These are phyloP conservation scores for Toxonevra muliebris DNA, from an alignment of 2,888 invertebrate species.

Conservation along the genomic window DNA sequence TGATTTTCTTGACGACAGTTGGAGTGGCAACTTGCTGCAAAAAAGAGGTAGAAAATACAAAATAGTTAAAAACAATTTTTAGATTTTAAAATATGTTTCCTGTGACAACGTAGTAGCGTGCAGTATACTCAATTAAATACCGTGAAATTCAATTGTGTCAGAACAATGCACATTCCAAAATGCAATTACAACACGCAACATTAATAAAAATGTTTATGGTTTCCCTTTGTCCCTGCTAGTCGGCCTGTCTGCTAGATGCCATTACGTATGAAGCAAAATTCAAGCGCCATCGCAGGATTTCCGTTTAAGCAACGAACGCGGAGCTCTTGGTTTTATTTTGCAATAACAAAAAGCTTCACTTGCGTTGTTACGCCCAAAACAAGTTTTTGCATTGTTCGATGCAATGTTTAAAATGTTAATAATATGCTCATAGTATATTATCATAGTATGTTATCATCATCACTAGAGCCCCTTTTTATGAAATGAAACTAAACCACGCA, in stretches of 20 bases:
- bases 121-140: slow-evolving; percentile 52
- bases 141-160: slow-evolving; percentile 59
- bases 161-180: slow-evolving; percentile 31
- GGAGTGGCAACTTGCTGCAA: slow-evolving; percentile 96
- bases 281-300: slow-evolving; percentile 37
- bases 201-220: too few relatives aligned
- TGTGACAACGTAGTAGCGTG: slow-evolving; percentile 21
- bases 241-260: too few relatives aligned
- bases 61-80: slow-evolving; percentile 9
- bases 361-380: slow-evolving; percentile 37
- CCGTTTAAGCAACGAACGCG: slow-evolving; percentile 10
- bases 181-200: slow-evolving; percentile 29
- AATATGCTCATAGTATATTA: too few relatives aligned
- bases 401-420: too few relatives aligned
- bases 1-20: slow-evolving; percentile 93
- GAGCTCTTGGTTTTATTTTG: too few relatives aligned
- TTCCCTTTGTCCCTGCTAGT: too few relatives aligned
- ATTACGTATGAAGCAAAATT: slow-evolving; percentile 2
- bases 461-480: too few relatives aligned
- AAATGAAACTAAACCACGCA: too few relatives aligned
- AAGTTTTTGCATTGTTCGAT: slow-evolving; percentile 33
- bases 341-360: slow-evolving; percentile 19
- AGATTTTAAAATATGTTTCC: slow-evolving; percentile 23
- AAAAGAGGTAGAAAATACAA: slow-evolving; percentile 37
- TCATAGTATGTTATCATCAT: too few relatives aligned